Percentiles rank a stretch among this genome's conserved stretches.
These are phyloP conservation scores for Isaurus tuberculatus DNA, from an alignment of 92 coral and sea anemone species.

Conservation along the genomic window DNA sequence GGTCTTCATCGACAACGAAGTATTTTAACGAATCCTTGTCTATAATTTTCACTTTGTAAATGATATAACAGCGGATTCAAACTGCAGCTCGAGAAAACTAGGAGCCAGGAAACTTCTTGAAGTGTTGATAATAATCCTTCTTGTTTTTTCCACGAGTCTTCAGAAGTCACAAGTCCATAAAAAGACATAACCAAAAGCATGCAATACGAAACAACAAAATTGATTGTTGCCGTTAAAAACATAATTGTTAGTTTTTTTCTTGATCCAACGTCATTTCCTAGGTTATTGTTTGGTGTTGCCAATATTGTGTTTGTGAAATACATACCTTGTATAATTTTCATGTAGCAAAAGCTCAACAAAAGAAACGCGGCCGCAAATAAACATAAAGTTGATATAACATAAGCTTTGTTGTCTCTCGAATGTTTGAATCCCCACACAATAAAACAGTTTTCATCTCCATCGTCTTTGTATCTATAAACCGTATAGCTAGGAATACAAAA, in stretches of 20 bases:
- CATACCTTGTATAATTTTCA: conserved; percentile 26
- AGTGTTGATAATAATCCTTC: not conserved
- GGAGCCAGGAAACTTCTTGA: not conserved
- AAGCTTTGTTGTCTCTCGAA: conserved; percentile 1
- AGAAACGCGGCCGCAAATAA: not conserved
- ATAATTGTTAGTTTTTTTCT: conserved; percentile 16
- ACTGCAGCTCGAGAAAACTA: not conserved
- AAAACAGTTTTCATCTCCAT: conserved; percentile 1
- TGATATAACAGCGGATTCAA: conserved; percentile 29
- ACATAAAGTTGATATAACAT: not conserved
- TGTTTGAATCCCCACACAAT: conserved; percentile 15
- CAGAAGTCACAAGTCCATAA: not conserved
- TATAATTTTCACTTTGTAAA: conserved; percentile 36
- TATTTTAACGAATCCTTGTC: conserved; percentile 14
- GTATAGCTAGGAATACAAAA: conserved; percentile 12
- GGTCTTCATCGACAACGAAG: not conserved
- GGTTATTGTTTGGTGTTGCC: not conserved
- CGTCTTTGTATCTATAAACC: not conserved
- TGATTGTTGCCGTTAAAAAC: conserved; percentile 23
- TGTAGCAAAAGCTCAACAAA: not conserved
- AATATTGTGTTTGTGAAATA: conserved; percentile 24
- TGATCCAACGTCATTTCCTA: conserved; percentile 1
- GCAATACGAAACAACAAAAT: not conserved
- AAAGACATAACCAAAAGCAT: not conserved
- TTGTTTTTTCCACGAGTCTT: not conserved